Percentiles rank a stretch among this genome's conserved stretches.
These are phyloP conservation scores for Spisula solida DNA, from an alignment of 2,888 invertebrate species.

Conservation along the genomic window DNA sequence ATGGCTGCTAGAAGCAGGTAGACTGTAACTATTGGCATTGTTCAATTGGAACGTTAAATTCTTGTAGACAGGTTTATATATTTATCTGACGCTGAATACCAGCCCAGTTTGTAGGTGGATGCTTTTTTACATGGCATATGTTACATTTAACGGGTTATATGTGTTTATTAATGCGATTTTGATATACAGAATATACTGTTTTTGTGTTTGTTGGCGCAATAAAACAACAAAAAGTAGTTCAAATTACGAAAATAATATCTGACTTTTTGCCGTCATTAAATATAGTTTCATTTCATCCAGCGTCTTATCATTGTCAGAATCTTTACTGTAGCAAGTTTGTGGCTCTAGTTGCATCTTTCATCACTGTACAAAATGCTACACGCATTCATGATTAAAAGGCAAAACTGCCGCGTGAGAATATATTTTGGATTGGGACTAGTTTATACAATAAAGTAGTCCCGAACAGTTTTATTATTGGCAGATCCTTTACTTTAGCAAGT, in stretches of 20 bases:
- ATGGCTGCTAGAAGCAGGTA: too few relatives aligned
- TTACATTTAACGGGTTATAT: background rate
- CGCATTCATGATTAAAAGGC: background rate
- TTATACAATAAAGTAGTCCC: too few relatives aligned
- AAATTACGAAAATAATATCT: background rate
- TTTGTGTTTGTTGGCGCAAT: background rate
- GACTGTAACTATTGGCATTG: background rate
- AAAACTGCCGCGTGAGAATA: too few relatives aligned
- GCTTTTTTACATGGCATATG: slow-evolving; percentile 10
- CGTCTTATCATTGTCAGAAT: background rate
- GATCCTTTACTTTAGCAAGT: background rate
- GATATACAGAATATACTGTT: background rate
- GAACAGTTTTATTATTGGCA: background rate
- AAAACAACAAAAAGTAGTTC: background rate
- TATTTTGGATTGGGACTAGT: too few relatives aligned
- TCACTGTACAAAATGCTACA: background rate
- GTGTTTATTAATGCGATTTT: slow-evolving; percentile 21
- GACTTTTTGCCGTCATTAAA: slow-evolving; percentile 5
- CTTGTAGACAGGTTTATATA: background rate
- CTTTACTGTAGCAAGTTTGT: background rate
- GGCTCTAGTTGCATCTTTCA: background rate
- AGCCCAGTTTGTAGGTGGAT: too few relatives aligned
- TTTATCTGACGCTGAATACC: background rate
- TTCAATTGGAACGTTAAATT: background rate
- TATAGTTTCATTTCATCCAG: background rate